phyloP scores from a whole-genome alignment of 2,113 vertebrate species.

The Jaculus jaculus region DNA sequence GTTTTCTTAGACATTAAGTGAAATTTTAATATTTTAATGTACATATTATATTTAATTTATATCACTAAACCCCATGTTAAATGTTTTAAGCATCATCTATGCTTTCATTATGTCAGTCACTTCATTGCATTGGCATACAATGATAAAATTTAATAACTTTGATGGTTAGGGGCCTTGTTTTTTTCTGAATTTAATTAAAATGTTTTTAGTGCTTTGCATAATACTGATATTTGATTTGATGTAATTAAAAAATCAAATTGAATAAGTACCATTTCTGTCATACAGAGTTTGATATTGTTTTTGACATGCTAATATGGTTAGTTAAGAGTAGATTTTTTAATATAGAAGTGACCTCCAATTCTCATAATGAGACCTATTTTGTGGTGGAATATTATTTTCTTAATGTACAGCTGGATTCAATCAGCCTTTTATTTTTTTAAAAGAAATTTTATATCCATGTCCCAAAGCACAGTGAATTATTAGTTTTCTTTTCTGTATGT shows the following conservation, averaged over 20 bases:
- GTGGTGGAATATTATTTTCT: constrained; percentile 36
- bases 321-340: constrained; percentile 54
- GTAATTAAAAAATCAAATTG: constrained; percentile 47
- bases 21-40: constrained; percentile 12
- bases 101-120: constrained; percentile 43
- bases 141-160: constrained; percentile 23
- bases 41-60: constrained; percentile 28
- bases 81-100: not conserved
- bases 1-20: constrained; percentile 22
- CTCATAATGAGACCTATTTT: constrained; percentile 51
- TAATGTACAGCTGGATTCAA: constrained; percentile 62
- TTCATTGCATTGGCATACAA: not conserved
- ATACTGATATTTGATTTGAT: constrained; percentile 43
- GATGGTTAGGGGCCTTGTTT: not conserved
- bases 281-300: constrained; percentile 54
- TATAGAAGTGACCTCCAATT: constrained; percentile 59
- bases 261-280: constrained; percentile 27
- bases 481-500: constrained; percentile 35
- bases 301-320: constrained; percentile 62
- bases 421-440: constrained; percentile 44
- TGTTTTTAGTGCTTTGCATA: constrained; percentile 46
- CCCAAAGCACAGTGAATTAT: constrained; percentile 24
- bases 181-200: constrained; percentile 55
- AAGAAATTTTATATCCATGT: constrained; percentile 47
- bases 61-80: constrained; percentile 8